These are phyloP conservation scores for Plutella xylostella DNA, from an alignment of 2,888 invertebrate genomes.

Conservation along the genomic window DNA sequence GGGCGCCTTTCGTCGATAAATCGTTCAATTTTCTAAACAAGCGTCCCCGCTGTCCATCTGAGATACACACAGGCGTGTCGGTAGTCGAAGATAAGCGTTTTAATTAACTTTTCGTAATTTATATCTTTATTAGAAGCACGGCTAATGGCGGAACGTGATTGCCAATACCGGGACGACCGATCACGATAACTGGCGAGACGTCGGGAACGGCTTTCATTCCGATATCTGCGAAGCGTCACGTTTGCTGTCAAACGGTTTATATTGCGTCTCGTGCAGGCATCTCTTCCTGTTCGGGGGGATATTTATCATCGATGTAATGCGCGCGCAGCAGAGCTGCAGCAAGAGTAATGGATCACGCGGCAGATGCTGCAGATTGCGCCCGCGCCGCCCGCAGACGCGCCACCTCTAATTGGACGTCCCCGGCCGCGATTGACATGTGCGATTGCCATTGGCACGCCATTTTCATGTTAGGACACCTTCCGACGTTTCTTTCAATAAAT, in stretches of 20 bases:
- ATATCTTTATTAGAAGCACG: constrained; percentile 58
- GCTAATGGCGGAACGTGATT: constrained; percentile 50
- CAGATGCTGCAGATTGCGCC: constrained; percentile 14
- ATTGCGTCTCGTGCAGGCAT: constrained; percentile 19
- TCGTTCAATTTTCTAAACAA: constrained; percentile 50
- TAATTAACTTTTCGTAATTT: constrained; percentile 66
- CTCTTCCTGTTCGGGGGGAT: constrained; percentile 24
- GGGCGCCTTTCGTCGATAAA: constrained; percentile 38
- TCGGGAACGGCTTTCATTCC: constrained; percentile 23
- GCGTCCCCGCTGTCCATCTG: constrained; percentile 9
- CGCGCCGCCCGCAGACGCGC: constrained; percentile 5
- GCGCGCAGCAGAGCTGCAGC: constrained; percentile 18
- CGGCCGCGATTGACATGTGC: constrained; percentile 6
- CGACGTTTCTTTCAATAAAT: too few relatives aligned
- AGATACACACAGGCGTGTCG: constrained; percentile 29
- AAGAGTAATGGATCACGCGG: constrained; percentile 9
- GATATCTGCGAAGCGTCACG: constrained; percentile 36
- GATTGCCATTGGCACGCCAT: background rate
- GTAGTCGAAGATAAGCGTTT: constrained; percentile 30
- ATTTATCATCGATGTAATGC: constrained; percentile 26
- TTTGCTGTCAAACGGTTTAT: constrained; percentile 27
- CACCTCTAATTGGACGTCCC: constrained; percentile 18
- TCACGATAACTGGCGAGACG: constrained; percentile 37
- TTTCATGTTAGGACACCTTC: too few relatives aligned
- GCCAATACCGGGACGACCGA: constrained; percentile 40